Evolutionary conservation across 2,888 invertebrate genomes (phyloP).

Genomic region (Sycophila texana): DNA sequence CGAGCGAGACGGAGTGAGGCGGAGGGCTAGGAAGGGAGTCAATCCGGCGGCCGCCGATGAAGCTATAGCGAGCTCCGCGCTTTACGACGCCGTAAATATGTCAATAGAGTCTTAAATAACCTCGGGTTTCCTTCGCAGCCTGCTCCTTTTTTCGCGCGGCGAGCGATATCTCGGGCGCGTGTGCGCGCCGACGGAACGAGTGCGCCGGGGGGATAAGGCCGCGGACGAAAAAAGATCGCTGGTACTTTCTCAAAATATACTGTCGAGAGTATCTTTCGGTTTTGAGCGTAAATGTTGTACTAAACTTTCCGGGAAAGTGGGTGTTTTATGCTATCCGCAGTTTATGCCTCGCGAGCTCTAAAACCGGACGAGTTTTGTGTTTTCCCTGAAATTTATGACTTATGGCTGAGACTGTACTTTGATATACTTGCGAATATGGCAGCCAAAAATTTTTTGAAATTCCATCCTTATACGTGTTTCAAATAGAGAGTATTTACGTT

Average conservation of each 20-base stretch:
- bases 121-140: slow-evolving; percentile 46
- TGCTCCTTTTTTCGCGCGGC: slow-evolving; percentile 22
- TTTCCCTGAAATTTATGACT: background rate
- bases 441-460: too few species aligned
- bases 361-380: background rate
- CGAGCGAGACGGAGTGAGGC: background rate
- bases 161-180: background rate
- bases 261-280: slow-evolving; percentile 11
- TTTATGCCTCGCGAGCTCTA: background rate
- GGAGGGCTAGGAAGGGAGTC: background rate
- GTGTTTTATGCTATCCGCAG: background rate
- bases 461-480: too few species aligned
- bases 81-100: slow-evolving; percentile 72
- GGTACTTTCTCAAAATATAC: slow-evolving; percentile 34
- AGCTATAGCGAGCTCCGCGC: slow-evolving; percentile 58
- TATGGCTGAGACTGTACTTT: background rate
- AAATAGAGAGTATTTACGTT: too few species aligned
- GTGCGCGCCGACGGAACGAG: slow-evolving; percentile 29
- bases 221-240: slow-evolving; percentile 3
- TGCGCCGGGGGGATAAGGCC: slow-evolving; percentile 23
- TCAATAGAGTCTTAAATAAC: slow-evolving; percentile 71
- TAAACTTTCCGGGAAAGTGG: slow-evolving; percentile 17
- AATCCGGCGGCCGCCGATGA: slow-evolving; percentile 33
- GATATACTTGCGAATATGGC: too few species aligned
- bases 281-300: slow-evolving; percentile 6